Conservation (phyloP, 2,888 invertebrate genomes). For the Epirrita christyi region DNA sequence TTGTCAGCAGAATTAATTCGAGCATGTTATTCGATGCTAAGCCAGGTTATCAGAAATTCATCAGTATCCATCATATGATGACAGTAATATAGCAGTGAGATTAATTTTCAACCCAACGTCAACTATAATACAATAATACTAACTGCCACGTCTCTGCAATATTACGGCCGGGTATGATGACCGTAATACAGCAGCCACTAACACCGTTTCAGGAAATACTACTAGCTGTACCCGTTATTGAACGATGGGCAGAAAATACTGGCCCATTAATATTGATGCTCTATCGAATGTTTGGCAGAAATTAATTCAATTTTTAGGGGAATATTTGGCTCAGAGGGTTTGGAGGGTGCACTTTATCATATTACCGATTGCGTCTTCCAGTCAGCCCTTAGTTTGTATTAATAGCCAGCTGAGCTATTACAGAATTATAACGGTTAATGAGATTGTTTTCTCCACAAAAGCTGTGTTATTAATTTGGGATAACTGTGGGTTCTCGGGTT, state of each 20-base stretch:
- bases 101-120: no score
- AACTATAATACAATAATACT: no score
- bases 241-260: slow-evolving; percentile 43
- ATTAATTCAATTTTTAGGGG: slow-evolving; percentile 77
- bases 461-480: slow-evolving; percentile 46
- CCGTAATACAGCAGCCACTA: background rate
- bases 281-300: slow-evolving; percentile 70
- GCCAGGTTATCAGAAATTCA: no score
- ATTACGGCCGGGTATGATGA: no score
- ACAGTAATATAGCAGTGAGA: background rate
- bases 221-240: slow-evolving; percentile 1
- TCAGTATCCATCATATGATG: no score
- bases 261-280: slow-evolving; percentile 66
- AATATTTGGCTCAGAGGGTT: slow-evolving; percentile 58
- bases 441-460: slow-evolving; percentile 42
- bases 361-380: slow-evolving; percentile 74
- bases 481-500: background rate
- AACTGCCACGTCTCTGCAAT: background rate
- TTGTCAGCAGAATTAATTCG: slow-evolving; percentile 8
- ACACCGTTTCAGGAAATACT: background rate
- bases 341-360: slow-evolving; percentile 68
- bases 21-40: slow-evolving; percentile 26
- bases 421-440: slow-evolving; percentile 63
- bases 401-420: slow-evolving; percentile 65
- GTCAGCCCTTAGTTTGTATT: slow-evolving; percentile 61